Percentiles rank a stretch among this genome's conserved stretches.
Evolutionary conservation across 2,888 invertebrate genomes (phyloP).

Genomic region (Alviniconcha strummeri): DNA sequence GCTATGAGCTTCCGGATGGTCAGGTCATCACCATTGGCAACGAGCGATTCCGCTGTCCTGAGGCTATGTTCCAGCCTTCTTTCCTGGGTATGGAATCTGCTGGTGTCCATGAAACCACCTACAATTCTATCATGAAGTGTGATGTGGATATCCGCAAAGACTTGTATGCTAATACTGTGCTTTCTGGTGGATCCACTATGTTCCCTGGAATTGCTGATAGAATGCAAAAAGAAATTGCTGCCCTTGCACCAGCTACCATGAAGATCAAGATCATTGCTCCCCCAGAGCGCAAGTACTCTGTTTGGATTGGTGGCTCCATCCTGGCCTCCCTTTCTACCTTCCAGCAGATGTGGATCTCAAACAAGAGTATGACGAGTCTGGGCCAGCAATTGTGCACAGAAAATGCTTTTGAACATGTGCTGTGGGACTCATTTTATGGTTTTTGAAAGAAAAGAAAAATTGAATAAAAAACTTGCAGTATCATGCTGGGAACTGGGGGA

Average conservation of each 20-base stretch:
- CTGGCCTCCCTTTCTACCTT: conserved; percentile 80
- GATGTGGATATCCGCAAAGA: conserved; percentile 71
- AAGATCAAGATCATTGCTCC: conserved; percentile 76
- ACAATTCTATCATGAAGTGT: conserved; percentile 67
- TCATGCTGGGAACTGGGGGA: no score
- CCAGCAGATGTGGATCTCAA: conserved; percentile 69
- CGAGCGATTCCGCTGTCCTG: conserved; percentile 61
- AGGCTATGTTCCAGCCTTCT: conserved; percentile 69
- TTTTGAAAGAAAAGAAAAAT: no score
- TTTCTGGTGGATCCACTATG: conserved; percentile 96
- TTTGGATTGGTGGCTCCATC: conserved; percentile 69
- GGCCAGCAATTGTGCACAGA: conserved; percentile 95
- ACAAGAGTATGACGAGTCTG: conserved; percentile 92
- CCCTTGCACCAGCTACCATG: conserved; percentile 82
- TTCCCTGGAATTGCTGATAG: conserved; percentile 97
- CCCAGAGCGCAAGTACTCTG: conserved; percentile 75
- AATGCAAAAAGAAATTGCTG: conserved; percentile 97
- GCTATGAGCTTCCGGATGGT: conserved; percentile 78
- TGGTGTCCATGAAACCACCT: conserved; percentile 63
- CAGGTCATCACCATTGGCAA: conserved; percentile 71
- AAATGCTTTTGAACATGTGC: conserved; percentile 86
- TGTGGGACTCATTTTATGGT: no score
- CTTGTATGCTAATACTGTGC: conserved; percentile 80
- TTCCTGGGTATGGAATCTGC: conserved; percentile 78
- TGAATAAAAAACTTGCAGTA: no score